Evolutionary conservation across 2,797 vertebrate species (phyloP).

Genomic region (Sphenodon punctatus): DNA sequence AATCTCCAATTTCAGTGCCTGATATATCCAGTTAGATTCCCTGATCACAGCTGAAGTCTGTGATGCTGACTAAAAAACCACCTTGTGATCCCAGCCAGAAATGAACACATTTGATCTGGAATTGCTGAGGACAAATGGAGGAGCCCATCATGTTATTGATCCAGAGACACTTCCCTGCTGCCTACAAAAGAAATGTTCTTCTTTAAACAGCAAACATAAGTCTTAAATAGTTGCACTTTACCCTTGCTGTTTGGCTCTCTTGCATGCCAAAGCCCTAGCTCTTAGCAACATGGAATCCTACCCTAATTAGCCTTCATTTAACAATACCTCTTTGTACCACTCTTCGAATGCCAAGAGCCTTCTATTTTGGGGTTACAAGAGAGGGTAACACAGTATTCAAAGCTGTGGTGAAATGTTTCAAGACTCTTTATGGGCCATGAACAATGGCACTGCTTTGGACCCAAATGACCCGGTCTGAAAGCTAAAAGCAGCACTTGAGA

Average conservation of each 20-base stretch:
- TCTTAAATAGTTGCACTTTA: slow-evolving; percentile 64
- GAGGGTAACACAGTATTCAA: slow-evolving; percentile 19
- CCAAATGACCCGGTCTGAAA: not conserved
- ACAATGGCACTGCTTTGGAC: not conserved
- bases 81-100: slow-evolving; percentile 22
- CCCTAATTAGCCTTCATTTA: slow-evolving; percentile 66
- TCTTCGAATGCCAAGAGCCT: slow-evolving; percentile 58
- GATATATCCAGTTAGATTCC: slow-evolving; percentile 33
- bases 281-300: slow-evolving; percentile 74
- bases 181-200: slow-evolving; percentile 9
- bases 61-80: slow-evolving; percentile 34
- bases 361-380: slow-evolving; percentile 49
- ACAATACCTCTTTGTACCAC: slow-evolving; percentile 75
- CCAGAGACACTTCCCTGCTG: slow-evolving; percentile 18
- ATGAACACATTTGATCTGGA: slow-evolving; percentile 39
- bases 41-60: slow-evolving; percentile 42
- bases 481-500: slow-evolving; percentile 9
- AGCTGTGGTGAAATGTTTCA: not conserved
- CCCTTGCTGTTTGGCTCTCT: slow-evolving; percentile 54
- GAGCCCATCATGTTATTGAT: slow-evolving; percentile 5
- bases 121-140: not conserved
- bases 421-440: not conserved
- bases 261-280: slow-evolving; percentile 67
- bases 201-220: slow-evolving; percentile 58
- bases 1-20: slow-evolving; percentile 6